Evolutionary conservation across 2,888 invertebrate species (phyloP).

Genomic region (Chelonus formosanus): DNA sequence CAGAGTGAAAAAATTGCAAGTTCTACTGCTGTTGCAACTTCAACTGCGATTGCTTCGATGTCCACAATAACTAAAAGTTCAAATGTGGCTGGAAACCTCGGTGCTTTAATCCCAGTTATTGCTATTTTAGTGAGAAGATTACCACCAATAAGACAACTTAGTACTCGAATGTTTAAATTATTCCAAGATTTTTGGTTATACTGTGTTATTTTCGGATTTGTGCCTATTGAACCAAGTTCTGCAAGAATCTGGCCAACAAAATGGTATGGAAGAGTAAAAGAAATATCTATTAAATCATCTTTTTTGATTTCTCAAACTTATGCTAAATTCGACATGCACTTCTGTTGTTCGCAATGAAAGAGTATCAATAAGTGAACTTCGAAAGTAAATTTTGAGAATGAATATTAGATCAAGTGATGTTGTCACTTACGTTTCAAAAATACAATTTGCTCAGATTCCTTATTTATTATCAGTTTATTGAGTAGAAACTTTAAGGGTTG

Average conservation of each 20-base stretch:
- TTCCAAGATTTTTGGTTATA: constrained; percentile 99
- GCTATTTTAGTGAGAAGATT: constrained; percentile 88
- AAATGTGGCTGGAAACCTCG: constrained; percentile 95
- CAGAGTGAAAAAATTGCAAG: constrained; percentile 91
- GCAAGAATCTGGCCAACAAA: constrained; percentile 92
- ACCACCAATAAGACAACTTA: constrained; percentile 90
- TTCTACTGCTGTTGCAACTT: constrained; percentile 67
- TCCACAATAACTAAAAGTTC: constrained; percentile 75
- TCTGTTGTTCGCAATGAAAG: constrained; percentile 96
- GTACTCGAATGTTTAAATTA: constrained; percentile 91
- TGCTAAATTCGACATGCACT: constrained; percentile 92
- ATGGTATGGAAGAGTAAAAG: constrained; percentile 97
- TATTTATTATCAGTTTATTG: constrained; percentile 96
- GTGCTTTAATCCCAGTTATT: constrained; percentile 97
- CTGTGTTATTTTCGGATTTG: constrained; percentile 98
- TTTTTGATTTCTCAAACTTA: constrained; percentile 91
- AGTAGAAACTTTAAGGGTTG: constrained; percentile 91
- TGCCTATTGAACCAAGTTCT: constrained; percentile 72
- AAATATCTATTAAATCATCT: constrained; percentile 97
- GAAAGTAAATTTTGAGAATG: constrained; percentile 85
- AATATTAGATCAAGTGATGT: constrained; percentile 73
- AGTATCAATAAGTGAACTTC: constrained; percentile 88
- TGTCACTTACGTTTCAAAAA: constrained; percentile 85
- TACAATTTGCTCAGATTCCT: constrained; percentile 96
- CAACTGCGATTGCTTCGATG: constrained; percentile 29